Percentiles rank a stretch among this genome's conserved stretches.
Evolutionary conservation across 92 coral and sea anemone species (phyloP).

Genomic region (Palythoa caribaeorum): DNA sequence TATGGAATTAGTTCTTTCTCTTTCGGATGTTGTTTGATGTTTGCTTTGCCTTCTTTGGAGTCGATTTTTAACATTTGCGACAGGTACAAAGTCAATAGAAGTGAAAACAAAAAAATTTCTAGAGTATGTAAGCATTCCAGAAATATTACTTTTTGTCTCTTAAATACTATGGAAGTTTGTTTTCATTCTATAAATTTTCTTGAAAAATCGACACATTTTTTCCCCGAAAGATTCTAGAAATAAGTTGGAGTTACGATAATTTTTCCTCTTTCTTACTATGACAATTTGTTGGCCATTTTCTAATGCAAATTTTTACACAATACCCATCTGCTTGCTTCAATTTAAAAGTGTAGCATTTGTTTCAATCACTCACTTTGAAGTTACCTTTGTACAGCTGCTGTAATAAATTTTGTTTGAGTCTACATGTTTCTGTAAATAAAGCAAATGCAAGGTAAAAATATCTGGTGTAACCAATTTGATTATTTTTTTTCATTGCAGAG

Average conservation of each 20-base stretch:
- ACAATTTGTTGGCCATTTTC: not conserved
- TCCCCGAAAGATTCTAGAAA: not conserved
- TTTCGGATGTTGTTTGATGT: not conserved
- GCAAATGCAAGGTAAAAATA: not conserved
- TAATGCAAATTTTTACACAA: not conserved
- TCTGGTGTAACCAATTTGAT: not conserved
- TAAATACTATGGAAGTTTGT: not conserved
- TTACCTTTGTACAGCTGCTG: not conserved
- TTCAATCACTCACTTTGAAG: not conserved
- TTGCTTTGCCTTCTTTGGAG: conserved; percentile 6
- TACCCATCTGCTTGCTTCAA: not conserved
- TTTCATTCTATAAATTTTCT: not conserved
- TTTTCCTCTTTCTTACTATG: not conserved
- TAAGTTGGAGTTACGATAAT: not conserved
- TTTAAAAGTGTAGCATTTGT: conserved; percentile 1
- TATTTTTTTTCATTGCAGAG: not conserved
- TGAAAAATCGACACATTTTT: not conserved
- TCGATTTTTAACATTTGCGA: conserved; percentile 7
- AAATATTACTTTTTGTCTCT: not conserved
- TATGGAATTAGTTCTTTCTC: not conserved
- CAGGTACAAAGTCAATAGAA: conserved; percentile 14
- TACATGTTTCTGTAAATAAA: not conserved
- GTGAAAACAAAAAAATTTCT: not conserved
- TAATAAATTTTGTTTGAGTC: not conserved
- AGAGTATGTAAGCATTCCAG: conserved; percentile 6